Base-by-base conservation (phyloP, 2,797 vertebrate species). In the Alcedo quadribrachys region DNA sequence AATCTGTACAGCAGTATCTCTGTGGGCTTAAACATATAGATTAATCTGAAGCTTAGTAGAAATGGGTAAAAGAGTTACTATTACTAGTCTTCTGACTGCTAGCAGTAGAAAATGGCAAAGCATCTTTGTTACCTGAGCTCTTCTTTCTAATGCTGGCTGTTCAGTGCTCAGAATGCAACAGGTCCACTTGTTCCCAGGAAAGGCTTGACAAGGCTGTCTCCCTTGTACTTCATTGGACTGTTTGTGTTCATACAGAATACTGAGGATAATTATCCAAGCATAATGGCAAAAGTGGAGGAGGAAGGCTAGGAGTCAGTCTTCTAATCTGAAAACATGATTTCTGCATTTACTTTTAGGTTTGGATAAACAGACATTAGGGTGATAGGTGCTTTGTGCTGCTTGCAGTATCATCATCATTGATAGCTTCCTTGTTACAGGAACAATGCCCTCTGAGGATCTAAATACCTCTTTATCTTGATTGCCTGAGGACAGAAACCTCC, bases 401-500 rank as follows among this genome's bases (percentile, higher is more conserved):
- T 87, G 12, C 46, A 45, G 5, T 40, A 40, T 32, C 19, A 45
- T 45, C 28, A 17, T 69, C 53, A 48, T 8, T 51, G 57, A 60
- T 81, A 81, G 19, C 27, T 89, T 89, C 62, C 27, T 91, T 81
- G 89, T 86, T 30, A 46, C 32, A 78, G 74, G 80, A 93, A 35
- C 42, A 63, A 6, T 78, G 51, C 22, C 51, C 21, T 89, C 82
- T 40, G n/a, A 89, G 57, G 66, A 82, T 35, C 21, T 55, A 80
- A 68, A 81, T 57, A 66, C 16, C 24, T 87, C 81, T 94, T 92
- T 53, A 65, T 78, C 51, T 77, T 68, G 58, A 89, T 85, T 80
- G 73, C 54, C 27, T 12, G 53, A 94, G 76, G 84, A 89, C 37
- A 89, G 58, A 75, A 85, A 71, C 27, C 71, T 85, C 43, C 35